These are phyloP conservation scores for Eulemur rubriventer DNA, from an alignment of 2,797 vertebrate genomes.

Conservation along the genomic window DNA sequence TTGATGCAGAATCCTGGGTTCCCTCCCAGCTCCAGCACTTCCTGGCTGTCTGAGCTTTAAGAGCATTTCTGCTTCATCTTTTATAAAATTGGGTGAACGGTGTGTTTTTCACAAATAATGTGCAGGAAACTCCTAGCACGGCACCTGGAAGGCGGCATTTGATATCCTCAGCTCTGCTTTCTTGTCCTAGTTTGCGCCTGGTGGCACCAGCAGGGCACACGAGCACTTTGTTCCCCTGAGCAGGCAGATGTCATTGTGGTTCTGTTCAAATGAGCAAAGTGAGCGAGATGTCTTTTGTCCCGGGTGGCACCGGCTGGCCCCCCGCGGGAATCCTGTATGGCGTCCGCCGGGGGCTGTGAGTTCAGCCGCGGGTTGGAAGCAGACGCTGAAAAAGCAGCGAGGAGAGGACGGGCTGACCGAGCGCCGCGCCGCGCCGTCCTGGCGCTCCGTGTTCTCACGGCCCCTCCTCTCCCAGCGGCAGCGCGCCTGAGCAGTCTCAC, in stretches of 20 bases:
- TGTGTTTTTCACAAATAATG: rapidly evolving
- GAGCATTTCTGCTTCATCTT: not conserved
- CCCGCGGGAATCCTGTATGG: rapidly evolving
- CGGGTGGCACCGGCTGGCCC: not conserved
- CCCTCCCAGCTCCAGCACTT: rapidly evolving
- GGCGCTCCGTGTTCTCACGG: rapidly evolving
- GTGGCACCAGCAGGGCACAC: rapidly evolving
- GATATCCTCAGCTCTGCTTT: rapidly evolving
- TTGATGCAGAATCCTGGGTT: too few relatives aligned
- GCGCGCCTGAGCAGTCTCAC: rapidly evolving
- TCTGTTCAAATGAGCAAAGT: not conserved
- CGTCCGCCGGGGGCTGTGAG: rapidly evolving
- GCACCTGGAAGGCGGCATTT: rapidly evolving
- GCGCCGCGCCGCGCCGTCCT: not conserved
- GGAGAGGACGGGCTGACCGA: rapidly evolving
- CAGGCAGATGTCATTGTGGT: rapidly evolving
- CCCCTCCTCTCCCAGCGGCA: not conserved
- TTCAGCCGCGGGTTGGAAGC: not conserved
- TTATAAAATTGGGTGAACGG: not conserved
- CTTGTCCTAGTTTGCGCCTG: rapidly evolving
- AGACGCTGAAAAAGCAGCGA: not conserved
- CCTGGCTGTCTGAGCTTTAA: rapidly evolving
- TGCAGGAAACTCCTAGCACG: rapidly evolving
- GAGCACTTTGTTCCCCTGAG: rapidly evolving
- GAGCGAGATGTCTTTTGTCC: not conserved